phyloP scores from a whole-genome alignment of 2,113 vertebrate species.

The Gobius niger region DNA sequence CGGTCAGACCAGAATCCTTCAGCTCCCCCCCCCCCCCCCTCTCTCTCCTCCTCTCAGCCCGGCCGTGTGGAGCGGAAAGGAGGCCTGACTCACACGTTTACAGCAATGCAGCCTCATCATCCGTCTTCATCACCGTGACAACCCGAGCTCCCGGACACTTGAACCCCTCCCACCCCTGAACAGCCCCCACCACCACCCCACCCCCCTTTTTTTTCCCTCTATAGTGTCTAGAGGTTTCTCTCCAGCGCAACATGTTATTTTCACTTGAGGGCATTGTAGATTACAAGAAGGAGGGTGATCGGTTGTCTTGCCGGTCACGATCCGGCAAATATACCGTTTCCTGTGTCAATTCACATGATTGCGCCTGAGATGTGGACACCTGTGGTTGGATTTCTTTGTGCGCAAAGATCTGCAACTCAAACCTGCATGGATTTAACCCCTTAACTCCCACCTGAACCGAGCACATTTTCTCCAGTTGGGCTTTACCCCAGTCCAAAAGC shows the following conservation, averaged over 20 bases:
- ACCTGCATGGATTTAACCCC: no score
- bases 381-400: no score
- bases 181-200: conserved; percentile 12
- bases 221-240: not conserved
- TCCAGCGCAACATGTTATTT: not conserved
- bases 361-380: no score
- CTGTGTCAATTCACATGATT: no score
- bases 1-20: not conserved
- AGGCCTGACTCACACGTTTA: conserved; percentile 71
- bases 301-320: no score
- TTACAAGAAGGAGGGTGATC: no score
- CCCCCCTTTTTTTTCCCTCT: not conserved
- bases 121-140: conserved; percentile 67
- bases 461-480: no score
- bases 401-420: no score
- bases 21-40: not conserved
- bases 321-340: no score
- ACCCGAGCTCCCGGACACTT: conserved; percentile 20
- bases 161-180: conserved; percentile 10
- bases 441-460: no score
- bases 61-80: conserved; percentile 46
- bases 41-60: conserved; percentile 5
- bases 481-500: no score
- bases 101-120: conserved; percentile 71
- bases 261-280: no score